These are phyloP conservation scores for Leptinotarsa rubiginosa DNA, from an alignment of 2,888 invertebrate species.

Conservation along the genomic window DNA sequence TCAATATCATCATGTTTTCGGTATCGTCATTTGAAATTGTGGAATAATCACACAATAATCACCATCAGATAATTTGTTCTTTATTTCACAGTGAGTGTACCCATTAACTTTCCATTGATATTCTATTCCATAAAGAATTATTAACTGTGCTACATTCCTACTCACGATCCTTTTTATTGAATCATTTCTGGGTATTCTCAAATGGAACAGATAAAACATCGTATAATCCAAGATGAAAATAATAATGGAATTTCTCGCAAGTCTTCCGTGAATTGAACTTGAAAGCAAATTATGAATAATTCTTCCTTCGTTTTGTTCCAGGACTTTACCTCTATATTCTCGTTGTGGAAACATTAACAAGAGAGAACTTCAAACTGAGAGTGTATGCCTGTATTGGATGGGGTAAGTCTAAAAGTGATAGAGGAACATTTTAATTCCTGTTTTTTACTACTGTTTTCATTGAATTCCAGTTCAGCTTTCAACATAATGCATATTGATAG, in stretches of 20 bases:
- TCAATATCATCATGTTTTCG: no score
- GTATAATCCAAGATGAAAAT: neutral
- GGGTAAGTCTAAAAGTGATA: slow-evolving; percentile 74
- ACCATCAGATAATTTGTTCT: no score
- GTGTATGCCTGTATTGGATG: slow-evolving; percentile 87
- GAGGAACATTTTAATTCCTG: neutral
- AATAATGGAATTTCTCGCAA: neutral
- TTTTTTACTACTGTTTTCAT: neutral
- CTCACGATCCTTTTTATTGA: no score
- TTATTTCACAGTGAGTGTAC: no score
- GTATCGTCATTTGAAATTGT: no score
- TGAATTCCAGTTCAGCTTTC: no score
- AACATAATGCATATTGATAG: no score
- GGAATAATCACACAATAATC: no score
- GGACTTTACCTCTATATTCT: slow-evolving; percentile 88
- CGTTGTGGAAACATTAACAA: slow-evolving; percentile 87
- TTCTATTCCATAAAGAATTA: no score
- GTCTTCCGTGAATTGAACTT: neutral
- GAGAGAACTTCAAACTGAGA: slow-evolving; percentile 86
- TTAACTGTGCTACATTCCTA: no score
- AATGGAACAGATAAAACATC: neutral
- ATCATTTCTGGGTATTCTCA: neutral
- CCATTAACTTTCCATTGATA: no score
- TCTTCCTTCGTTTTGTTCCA: slow-evolving; percentile 62
- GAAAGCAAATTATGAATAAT: neutral